Evolutionary conservation across 2,113 vertebrate genomes (phyloP).

Genomic region (Perca fluviatilis): DNA sequence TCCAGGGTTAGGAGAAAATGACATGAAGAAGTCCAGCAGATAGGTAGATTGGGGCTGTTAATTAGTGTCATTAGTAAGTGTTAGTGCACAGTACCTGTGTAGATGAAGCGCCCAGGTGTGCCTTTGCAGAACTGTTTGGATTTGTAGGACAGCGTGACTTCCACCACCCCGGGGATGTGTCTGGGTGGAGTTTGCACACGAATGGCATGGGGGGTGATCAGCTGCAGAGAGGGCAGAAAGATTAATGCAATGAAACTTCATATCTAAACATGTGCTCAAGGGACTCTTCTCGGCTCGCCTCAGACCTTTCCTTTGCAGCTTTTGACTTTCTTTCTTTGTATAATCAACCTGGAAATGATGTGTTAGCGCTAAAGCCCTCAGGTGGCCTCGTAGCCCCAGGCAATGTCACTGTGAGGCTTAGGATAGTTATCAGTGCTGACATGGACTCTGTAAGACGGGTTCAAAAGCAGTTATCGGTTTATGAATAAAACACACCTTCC

Average conservation of each 20-base stretch:
- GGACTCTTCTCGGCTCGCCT: constrained; percentile 39
- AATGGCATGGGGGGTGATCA: constrained; percentile 98
- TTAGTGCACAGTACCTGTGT: constrained; percentile 89
- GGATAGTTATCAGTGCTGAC: constrained; percentile 79
- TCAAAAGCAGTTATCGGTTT: constrained; percentile 79
- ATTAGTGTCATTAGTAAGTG: constrained; percentile 21
- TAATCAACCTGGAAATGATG: constrained; percentile 75
- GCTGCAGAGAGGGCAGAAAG: constrained; percentile 80
- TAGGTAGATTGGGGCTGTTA: neutral
- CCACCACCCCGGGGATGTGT: constrained; percentile 98
- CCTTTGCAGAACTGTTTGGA: constrained; percentile 99
- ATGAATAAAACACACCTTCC: constrained; percentile 79
- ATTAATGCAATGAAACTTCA: constrained; percentile 68
- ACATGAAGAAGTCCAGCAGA: constrained; percentile 4
- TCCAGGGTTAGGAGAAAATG: neutral
- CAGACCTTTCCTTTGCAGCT: constrained; percentile 56
- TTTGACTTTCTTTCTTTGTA: constrained; percentile 73
- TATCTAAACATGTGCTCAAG: constrained; percentile 49
- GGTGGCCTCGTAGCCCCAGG: constrained; percentile 73
- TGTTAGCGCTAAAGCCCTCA: constrained; percentile 67
- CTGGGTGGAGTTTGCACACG: constrained; percentile 98
- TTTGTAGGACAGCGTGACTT: constrained; percentile 99
- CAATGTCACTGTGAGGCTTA: constrained; percentile 76
- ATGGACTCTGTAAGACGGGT: constrained; percentile 65
- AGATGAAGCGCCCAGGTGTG: constrained; percentile 99